phyloP scores from a whole-genome alignment of 2,888 invertebrate species.

The Rhaphigaster nebulosa region DNA sequence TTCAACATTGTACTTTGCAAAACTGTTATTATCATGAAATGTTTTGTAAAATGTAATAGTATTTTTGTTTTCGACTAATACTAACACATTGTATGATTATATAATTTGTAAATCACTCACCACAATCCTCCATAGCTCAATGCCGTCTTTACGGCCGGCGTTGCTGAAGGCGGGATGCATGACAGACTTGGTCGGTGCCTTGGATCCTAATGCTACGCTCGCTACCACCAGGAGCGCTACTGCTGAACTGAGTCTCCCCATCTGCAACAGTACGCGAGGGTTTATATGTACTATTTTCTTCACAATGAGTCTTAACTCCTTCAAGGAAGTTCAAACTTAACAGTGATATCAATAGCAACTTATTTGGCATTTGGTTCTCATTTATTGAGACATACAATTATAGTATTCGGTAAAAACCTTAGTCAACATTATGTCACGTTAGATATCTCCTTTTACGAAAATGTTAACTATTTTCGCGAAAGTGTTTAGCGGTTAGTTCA shows the following conservation, averaged over 20 bases:
- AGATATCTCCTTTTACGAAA: neutral
- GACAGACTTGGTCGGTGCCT: conserved; percentile 51
- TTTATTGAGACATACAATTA: neutral
- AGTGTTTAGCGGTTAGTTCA: too few species aligned
- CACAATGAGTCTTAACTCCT: neutral
- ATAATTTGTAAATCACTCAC: conserved; percentile 71
- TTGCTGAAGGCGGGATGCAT: conserved; percentile 76
- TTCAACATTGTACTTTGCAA: too few species aligned
- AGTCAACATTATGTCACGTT: neutral
- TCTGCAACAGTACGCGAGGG: neutral
- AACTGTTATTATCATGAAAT: too few species aligned
- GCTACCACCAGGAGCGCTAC: conserved; percentile 36
- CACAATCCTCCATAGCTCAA: conserved; percentile 87
- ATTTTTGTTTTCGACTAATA: too few species aligned
- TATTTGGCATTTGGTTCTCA: neutral
- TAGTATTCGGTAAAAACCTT: neutral
- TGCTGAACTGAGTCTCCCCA: neutral
- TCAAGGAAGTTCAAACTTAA: conserved; percentile 18
- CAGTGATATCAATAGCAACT: neutral
- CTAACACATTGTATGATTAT: neutral
- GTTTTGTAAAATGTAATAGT: too few species aligned
- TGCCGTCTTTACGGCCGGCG: conserved; percentile 78
- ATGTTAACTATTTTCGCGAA: too few species aligned
- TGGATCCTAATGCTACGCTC: neutral
- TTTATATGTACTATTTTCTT: neutral